Evolutionary conservation across 2,888 invertebrate species (phyloP), one percentile per base, ranked within the genome.

Genomic region (Drosophila nigricruria): DNA sequence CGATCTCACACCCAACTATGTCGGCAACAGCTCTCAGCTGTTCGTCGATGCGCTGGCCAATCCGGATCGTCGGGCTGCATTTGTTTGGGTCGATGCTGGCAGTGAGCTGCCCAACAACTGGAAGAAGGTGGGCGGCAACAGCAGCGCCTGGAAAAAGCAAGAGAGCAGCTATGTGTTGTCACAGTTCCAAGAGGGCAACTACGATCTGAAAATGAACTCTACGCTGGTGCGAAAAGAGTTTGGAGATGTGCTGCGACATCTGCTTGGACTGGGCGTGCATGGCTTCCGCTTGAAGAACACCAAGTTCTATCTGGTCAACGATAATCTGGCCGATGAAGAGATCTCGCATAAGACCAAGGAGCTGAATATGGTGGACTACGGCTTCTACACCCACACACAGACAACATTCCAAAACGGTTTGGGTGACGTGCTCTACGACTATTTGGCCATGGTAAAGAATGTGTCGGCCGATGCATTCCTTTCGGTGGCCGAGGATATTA

Each of bases 201-300:
- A 98, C 0, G 97, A 98, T 91, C 94, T 98, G 5, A 97, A 98
- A 93, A 97, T 96, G 94, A 94, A 95, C 67, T 96, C 97, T 89
- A 93, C 94, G 0, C 90, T 92, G 0, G 96, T 97, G 0, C 94
- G 95, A 4, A 89, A 94, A 1, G 95, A 95, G 90, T 95, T 97
- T 78, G 93, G 95, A 84, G 93, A 94, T 0, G 96, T 96, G 0
- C 91, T 98, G 1, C 92, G 93, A 42, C 95, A 94, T 78, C 97
- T 98, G 95, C 90, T 98, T 73, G 93, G 94, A 5, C 93, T 95
- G 4, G 98, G 98, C 0, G 96, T 97, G 0, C 95, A 94, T 75
- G 99, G 99, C 5, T 95, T 99, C 87, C 95, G 97, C 88, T 94
- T 90, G 45, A 91, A 86, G 49, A 95, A 96, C 61, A 95, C 95